Base-by-base conservation (phyloP, 2,888 invertebrate species). In the Hybos culiciformis region DNA sequence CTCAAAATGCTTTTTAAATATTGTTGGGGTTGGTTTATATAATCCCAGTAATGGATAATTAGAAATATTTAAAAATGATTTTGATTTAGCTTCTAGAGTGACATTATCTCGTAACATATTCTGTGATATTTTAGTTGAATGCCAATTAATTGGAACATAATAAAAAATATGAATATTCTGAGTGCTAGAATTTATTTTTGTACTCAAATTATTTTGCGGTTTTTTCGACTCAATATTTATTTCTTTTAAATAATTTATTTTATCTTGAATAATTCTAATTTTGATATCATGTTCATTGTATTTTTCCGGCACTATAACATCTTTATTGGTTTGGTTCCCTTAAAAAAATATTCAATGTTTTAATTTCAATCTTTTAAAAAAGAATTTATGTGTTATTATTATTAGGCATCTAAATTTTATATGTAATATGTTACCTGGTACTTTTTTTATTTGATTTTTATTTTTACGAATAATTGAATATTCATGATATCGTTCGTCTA, bases 1-100 rank as follows among this genome's bases (percentile, higher is more conserved):
- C 49, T 69, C 62, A 69, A 80, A 75, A 51, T 80, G 80, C 41
- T 68, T 61, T 19, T 69, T 61, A 26, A 78, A 62, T 26, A 75
- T 62, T 41, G 57, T 56, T 3, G 46, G 41, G 14, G 58, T 61
- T 8, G 59, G 59, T 43, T 53, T 63, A 53, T 64, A 62, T 6
- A 63, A 42, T 3, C 64, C 65, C 45, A 62, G 29, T 0, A 60
- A 55, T 9, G 67, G 65, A 58, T 64, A 65, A 50, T 63, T 64
- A 26, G 63, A 59, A 3, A 59, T 60, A 46, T 66, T 62, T 5
- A 63, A 49, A 3, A 61, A 56, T 41, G 19, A n/a, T 36, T 36
- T n/a, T 20, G 29, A 11, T 26, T 17, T 7, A 12, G 32, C 38
- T 43, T 15, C 31, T 21, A 1, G 29, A 46, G 43, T 1, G 52